A percentile compares a stretch with the other conserved stretches of the same genome.
These are phyloP conservation scores for Drosophila persimilis DNA, from an alignment of 1,140 invertebrate species.

Conservation along the genomic window DNA sequence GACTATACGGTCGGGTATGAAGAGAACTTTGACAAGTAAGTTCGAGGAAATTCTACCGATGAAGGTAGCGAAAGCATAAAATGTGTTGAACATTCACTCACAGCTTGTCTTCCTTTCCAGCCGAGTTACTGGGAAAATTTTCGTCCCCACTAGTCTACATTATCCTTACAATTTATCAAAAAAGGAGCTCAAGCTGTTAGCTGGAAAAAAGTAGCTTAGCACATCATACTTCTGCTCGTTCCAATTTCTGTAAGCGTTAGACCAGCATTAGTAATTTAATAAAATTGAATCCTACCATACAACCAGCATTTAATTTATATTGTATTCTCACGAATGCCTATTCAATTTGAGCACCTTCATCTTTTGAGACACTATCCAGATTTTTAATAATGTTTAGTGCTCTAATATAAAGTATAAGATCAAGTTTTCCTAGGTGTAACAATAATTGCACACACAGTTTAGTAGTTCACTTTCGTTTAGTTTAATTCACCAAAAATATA, in stretches of 20 bases:
- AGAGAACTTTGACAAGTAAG: conserved; percentile 66
- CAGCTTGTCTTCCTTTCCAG: conserved; percentile 29
- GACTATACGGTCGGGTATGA: conserved; percentile 73
- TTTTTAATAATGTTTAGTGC: background rate
- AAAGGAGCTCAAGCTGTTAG: conserved; percentile 53
- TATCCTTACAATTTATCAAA: conserved; percentile 77
- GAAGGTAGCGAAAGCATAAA: too few relatives aligned
- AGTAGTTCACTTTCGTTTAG: conserved; percentile 35
- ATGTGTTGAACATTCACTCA: background rate
- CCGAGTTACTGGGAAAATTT: conserved; percentile 64
- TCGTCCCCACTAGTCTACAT: conserved; percentile 71
- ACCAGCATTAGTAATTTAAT: too few relatives aligned
- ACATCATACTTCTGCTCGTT: too few relatives aligned
- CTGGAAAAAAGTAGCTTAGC: background rate
- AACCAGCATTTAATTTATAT: background rate
- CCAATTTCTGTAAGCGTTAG: background rate
- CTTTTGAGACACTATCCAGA: background rate
- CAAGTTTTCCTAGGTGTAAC: too few relatives aligned
- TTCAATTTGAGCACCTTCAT: background rate
- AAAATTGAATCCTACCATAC: background rate
- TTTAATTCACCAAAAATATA: conserved; percentile 78
- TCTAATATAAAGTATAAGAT: too few relatives aligned
- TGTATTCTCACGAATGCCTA: background rate
- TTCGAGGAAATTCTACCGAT: background rate
- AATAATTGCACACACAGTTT: too few relatives aligned